A percentile compares a stretch with the other conserved stretches of the same genome.
Conservation (phyloP, 2,888 invertebrate genomes). For the Hetaerina titia region DNA sequence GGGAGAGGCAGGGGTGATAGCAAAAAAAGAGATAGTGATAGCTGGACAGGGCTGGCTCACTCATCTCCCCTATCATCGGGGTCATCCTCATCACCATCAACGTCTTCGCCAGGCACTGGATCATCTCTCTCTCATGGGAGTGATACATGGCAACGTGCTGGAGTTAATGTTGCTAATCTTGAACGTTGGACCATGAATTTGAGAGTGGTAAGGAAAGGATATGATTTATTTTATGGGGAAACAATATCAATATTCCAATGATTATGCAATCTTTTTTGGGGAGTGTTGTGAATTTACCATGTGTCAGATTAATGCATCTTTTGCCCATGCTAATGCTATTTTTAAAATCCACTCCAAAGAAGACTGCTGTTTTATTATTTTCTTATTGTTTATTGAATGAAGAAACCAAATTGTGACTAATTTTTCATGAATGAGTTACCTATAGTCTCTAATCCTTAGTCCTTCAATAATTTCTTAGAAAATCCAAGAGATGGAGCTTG, state of each 20-base stretch:
- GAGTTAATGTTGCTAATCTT: slow-evolving; percentile 83
- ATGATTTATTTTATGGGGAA: neutral
- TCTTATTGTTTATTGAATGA: neutral
- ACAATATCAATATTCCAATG: no score
- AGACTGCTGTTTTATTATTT: neutral
- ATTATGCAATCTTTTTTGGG: neutral
- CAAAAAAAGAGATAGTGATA: slow-evolving; percentile 54
- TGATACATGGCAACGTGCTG: slow-evolving; percentile 82
- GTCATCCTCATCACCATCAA: slow-evolving; percentile 72
- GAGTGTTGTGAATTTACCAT: neutral
- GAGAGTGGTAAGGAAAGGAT: slow-evolving; percentile 80
- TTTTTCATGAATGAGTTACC: neutral
- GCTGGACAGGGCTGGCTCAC: neutral
- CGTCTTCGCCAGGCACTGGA: slow-evolving; percentile 77
- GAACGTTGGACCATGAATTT: slow-evolving; percentile 90
- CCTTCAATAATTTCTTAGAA: no score
- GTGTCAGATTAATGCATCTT: neutral
- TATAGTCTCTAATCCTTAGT: no score
- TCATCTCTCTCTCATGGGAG: slow-evolving; percentile 76
- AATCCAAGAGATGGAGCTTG: no score
- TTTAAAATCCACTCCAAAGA: neutral
- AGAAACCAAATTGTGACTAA: neutral
- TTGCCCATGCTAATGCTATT: neutral
- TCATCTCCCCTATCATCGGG: slow-evolving; percentile 32
- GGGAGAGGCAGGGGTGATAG: slow-evolving; percentile 74